phyloP scores from a whole-genome alignment of 2,888 invertebrate species.

The Dryocosmus kuriphilus region DNA sequence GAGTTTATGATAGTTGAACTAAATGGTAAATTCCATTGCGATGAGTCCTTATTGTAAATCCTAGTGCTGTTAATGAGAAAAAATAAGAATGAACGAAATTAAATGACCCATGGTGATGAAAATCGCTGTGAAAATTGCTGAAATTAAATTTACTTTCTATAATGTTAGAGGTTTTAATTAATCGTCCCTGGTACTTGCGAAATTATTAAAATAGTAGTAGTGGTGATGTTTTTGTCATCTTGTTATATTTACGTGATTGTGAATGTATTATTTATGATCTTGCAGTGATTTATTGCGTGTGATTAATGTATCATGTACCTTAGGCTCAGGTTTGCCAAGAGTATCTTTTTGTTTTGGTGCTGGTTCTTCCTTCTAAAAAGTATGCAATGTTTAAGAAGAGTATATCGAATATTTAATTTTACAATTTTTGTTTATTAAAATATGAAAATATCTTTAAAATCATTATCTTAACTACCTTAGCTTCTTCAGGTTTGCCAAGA shows the following conservation, averaged over 20 bases:
- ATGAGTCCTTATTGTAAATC: neutral
- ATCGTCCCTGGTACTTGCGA: neutral
- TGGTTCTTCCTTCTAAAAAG: constrained; percentile 57
- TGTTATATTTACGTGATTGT: neutral
- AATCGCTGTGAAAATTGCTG: neutral
- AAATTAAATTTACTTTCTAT: constrained; percentile 7
- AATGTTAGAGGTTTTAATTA: neutral
- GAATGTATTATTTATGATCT: constrained; percentile 17
- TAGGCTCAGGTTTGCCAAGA: constrained; percentile 52
- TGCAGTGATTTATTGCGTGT: neutral
- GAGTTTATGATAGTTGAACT: neutral
- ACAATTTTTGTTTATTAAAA: neutral
- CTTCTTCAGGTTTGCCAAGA: constrained; percentile 51
- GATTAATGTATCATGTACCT: constrained; percentile 46
- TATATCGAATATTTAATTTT: neutral
- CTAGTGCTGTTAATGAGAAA: constrained; percentile 26
- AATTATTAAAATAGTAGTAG: neutral
- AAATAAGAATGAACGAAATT: neutral
- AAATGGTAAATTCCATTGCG: neutral
- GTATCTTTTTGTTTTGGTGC: constrained; percentile 46
- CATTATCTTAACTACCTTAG: constrained; percentile 48
- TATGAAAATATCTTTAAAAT: neutral
- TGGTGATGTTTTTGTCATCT: neutral
- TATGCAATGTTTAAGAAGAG: neutral
- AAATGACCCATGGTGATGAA: neutral